Percentiles rank a stretch among this genome's conserved stretches.
Conservation (phyloP, 2,797 vertebrate genomes). For the Falco peregrinus region DNA sequence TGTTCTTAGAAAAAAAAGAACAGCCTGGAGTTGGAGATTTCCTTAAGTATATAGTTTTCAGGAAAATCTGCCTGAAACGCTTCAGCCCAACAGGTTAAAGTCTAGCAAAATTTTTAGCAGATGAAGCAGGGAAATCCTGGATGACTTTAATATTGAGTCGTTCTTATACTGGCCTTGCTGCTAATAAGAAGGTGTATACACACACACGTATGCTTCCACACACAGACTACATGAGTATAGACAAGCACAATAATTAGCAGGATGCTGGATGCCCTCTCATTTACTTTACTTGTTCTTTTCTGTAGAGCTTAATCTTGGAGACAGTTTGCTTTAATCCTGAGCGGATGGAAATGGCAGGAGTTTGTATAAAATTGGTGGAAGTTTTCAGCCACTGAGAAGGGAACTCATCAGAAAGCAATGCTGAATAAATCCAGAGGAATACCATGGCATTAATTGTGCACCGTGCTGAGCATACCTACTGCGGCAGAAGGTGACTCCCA, state of each 20-base stretch:
- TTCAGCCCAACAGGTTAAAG: not conserved
- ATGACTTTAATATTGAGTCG: not conserved
- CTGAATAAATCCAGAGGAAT: constrained; percentile 39
- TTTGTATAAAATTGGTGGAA: constrained; percentile 49
- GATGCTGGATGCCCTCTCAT: constrained; percentile 1
- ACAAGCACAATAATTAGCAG: constrained; percentile 37
- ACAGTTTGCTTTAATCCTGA: not conserved
- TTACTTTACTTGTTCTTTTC: constrained; percentile 59
- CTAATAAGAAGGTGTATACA: not conserved
- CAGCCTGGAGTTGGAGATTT: not conserved
- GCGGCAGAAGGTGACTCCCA: constrained; percentile 47
- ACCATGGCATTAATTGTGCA: constrained; percentile 31
- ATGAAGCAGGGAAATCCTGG: not conserved
- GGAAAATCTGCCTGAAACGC: not conserved
- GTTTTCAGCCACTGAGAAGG: constrained; percentile 18
- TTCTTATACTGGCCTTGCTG: not conserved
- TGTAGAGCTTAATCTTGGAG: constrained; percentile 68
- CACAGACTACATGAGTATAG: not conserved
- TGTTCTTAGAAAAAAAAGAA: not conserved
- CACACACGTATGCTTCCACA: rapidly evolving
- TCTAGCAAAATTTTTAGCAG: not conserved
- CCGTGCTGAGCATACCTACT: constrained; percentile 48
- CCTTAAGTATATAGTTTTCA: not conserved
- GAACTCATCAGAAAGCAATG: constrained; percentile 14
- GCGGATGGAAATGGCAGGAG: constrained; percentile 27